Base-by-base conservation (phyloP, 2,888 invertebrate species). In the Xanthostigma xanthostigma region DNA sequence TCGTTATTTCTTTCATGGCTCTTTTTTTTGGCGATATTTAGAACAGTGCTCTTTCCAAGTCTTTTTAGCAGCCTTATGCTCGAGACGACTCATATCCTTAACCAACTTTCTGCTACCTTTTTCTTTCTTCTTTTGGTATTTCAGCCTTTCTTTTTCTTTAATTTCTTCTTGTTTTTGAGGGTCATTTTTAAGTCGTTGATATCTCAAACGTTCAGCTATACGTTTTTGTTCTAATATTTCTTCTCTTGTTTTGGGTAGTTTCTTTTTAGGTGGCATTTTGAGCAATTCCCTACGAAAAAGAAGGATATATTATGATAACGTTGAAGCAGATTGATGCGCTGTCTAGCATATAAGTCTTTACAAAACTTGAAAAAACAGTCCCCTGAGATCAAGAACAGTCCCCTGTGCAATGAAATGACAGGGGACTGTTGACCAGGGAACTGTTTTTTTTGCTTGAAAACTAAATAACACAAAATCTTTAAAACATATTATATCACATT, bases 101-200 rank as follows among this genome's bases (percentile, higher is more conserved):
- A 49, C 50, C 27, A 49, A 17, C 41, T 50, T 48, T 39, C 50
- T 17, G 17, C n/a, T 36, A 12, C 50, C 48, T 38, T 48, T 50
- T 50, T 50, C 50, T 41, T 49, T 50, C n/a, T 50, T 50, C 39
- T 40, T 50, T 33, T 46, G 36, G 37, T 50, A 42, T 44, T 44
- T 45, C 9, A 33, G 41, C 14, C 41, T 34, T 35, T 50, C 43
- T 38, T 48, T 48, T 36, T 42, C 48, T 44, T 39, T 49, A 13
- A 35, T 34, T 39, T 50, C 41, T 44, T 45, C 50, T 42, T 45
- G 39, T 14, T 50, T 49, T 38, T 45, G 35, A 14, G 50, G 48
- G 35, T 50, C 48, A 38, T 48, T 50, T 50, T 50, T 45, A 40
- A 39, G 17, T 14, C 41, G 48, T 41, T 49, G 37, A 45, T 49